These are phyloP conservation scores for Scomberomorus guttatus DNA, from an alignment of 2,797 vertebrate species.

Conservation along the genomic window DNA sequence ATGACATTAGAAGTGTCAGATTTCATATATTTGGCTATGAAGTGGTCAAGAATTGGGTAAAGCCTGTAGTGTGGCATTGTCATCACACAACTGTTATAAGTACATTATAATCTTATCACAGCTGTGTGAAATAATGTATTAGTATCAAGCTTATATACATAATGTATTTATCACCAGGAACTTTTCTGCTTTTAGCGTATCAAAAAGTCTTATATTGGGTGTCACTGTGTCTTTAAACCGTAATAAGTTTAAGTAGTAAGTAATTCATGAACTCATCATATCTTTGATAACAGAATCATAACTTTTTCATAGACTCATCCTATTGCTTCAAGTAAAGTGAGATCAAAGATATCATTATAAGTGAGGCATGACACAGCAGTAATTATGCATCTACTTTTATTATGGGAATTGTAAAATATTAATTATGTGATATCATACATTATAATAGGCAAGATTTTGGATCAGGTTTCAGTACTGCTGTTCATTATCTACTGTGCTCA, in stretches of 20 bases:
- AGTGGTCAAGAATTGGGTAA: background rate
- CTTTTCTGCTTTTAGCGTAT: slow-evolving; percentile 6
- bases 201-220: background rate
- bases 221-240: slow-evolving; percentile 19
- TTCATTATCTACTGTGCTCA: slow-evolving; percentile 25
- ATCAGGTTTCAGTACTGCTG: slow-evolving; percentile 22
- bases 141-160: background rate
- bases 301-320: slow-evolving; percentile 46
- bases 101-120: background rate
- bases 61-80: background rate
- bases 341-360: slow-evolving; percentile 58
- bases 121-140: background rate
- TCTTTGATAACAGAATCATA: slow-evolving; percentile 49
- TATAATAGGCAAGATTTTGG: slow-evolving; percentile 10
- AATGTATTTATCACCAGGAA: background rate
- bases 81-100: background rate
- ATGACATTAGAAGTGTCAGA: background rate
- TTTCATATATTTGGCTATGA: background rate
- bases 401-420: slow-evolving; percentile 51
- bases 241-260: slow-evolving; percentile 9
- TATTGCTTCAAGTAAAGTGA: slow-evolving; percentile 50
- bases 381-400: slow-evolving; percentile 57
- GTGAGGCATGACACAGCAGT: slow-evolving; percentile 33
- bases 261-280: slow-evolving; percentile 54
- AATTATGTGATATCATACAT: slow-evolving; percentile 43